A percentile compares a stretch with the other conserved stretches of the same genome.
These are phyloP conservation scores for Procambarus virginalis DNA, from an alignment of 1,140 invertebrate genomes.

Conservation along the genomic window DNA sequence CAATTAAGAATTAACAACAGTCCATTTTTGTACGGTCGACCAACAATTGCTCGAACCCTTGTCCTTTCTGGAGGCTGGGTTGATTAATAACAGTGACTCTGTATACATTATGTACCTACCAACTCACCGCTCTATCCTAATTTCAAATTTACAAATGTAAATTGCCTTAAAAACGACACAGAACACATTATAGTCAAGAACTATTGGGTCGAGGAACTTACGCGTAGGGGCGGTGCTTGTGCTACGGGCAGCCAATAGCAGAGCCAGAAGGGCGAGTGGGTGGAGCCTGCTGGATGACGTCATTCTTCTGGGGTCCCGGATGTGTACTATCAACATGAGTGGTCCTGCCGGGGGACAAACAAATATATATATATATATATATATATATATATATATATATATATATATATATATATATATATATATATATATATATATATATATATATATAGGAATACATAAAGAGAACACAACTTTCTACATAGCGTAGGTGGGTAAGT, in stretches of 20 bases:
- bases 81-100: not conserved
- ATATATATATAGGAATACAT: not conserved
- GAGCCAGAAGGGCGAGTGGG: constrained; percentile 11
- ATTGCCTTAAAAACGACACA: not conserved
- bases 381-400: not conserved
- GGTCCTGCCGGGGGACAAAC: not conserved
- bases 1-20: too few species aligned
- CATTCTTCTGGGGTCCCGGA: not conserved
- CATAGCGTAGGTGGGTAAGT: not conserved
- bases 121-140: not conserved
- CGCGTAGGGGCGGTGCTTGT: constrained; percentile 35
- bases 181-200: too few species aligned
- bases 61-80: too few species aligned
- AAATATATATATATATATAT: not conserved
- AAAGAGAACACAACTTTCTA: not conserved
- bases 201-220: not conserved
- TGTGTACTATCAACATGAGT: not conserved
- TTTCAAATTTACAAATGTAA: not conserved
- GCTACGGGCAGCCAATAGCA: constrained; percentile 12
- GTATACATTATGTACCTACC: not conserved
- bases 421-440: not conserved
- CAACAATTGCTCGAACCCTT: too few species aligned
- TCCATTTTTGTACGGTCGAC: too few species aligned
- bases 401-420: not conserved
- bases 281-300: not conserved